Evolutionary conservation across 1,140 invertebrate species (phyloP).

Genomic region (Megalopta genalis): DNA sequence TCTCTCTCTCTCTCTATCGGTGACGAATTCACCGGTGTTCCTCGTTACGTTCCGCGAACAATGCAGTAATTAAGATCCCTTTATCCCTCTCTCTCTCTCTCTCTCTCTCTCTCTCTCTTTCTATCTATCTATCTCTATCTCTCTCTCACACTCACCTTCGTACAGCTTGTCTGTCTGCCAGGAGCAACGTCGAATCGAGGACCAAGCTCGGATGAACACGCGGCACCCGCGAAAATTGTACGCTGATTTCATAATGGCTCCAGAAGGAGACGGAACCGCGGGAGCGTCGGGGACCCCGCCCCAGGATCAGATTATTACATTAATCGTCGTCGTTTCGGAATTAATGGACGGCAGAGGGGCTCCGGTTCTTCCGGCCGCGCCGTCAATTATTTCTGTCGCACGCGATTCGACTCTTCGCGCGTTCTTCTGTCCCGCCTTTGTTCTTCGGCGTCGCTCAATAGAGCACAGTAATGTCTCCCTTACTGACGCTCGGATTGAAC

Average conservation of each 20-base stretch:
- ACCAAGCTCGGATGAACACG: background rate
- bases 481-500: too few relatives aligned
- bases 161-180: too few relatives aligned
- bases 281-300: background rate
- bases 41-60: background rate
- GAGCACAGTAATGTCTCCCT: too few relatives aligned
- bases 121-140: too few relatives aligned
- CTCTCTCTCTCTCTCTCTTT: too few relatives aligned
- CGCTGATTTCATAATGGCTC: slow-evolving; percentile 5
- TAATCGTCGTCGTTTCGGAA: slow-evolving; percentile 9
- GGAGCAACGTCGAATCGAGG: too few relatives aligned
- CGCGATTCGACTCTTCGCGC: background rate
- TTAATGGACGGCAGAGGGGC: background rate
- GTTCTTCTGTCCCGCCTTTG: too few relatives aligned
- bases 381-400: background rate
- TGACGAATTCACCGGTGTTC: background rate
- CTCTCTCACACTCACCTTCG: too few relatives aligned
- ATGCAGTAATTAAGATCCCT: slow-evolving; percentile 6
- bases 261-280: background rate
- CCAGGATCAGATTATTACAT: slow-evolving; percentile 12
- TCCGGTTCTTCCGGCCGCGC: background rate
- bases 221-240: background rate
- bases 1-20: background rate
- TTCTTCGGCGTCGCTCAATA: too few relatives aligned
- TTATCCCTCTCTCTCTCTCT: background rate